phyloP scores from a whole-genome alignment of 1,140 invertebrate genomes.

The Drosophila kikkawai region DNA sequence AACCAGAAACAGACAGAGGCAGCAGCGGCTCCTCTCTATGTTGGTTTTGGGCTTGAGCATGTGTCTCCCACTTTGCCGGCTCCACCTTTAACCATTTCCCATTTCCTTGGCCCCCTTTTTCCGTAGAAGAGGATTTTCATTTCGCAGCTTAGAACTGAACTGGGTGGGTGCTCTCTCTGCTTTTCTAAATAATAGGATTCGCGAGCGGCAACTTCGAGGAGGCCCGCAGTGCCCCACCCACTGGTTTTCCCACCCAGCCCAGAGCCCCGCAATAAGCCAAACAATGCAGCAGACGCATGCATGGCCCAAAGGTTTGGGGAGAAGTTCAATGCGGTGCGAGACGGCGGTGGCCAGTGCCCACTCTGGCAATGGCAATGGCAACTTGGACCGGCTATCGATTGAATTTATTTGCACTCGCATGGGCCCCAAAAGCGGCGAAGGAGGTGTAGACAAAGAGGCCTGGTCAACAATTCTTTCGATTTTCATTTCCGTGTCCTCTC shows the following conservation, averaged over 20 bases:
- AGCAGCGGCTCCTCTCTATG: constrained; percentile 23
- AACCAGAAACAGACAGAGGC: constrained; percentile 26
- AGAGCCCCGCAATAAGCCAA: constrained; percentile 23
- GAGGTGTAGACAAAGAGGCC: constrained; percentile 38
- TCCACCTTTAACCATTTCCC: neutral
- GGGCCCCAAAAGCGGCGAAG: constrained; percentile 16
- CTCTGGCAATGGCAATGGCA: constrained; percentile 23
- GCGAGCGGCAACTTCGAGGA: constrained; percentile 61
- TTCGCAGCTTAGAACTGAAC: constrained; percentile 66
- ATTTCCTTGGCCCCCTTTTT: neutral
- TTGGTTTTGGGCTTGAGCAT: constrained; percentile 76
- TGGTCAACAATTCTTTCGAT: constrained; percentile 82
- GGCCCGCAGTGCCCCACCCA: constrained; percentile 16
- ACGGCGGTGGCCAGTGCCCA: constrained; percentile 24
- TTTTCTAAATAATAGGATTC: constrained; percentile 68
- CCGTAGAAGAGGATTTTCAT: constrained; percentile 68
- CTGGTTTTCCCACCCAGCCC: neutral
- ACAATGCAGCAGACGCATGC: constrained; percentile 74
- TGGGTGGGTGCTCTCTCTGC: constrained; percentile 35
- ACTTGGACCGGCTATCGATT: constrained; percentile 76
- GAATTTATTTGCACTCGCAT: constrained; percentile 81
- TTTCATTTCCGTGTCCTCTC: constrained; percentile 78
- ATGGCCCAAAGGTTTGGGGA: constrained; percentile 44
- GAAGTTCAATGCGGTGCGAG: constrained; percentile 1
- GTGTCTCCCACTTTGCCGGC: constrained; percentile 23